Base-by-base conservation (phyloP, 1,140 invertebrate genomes). In the Forficula auricularia region DNA sequence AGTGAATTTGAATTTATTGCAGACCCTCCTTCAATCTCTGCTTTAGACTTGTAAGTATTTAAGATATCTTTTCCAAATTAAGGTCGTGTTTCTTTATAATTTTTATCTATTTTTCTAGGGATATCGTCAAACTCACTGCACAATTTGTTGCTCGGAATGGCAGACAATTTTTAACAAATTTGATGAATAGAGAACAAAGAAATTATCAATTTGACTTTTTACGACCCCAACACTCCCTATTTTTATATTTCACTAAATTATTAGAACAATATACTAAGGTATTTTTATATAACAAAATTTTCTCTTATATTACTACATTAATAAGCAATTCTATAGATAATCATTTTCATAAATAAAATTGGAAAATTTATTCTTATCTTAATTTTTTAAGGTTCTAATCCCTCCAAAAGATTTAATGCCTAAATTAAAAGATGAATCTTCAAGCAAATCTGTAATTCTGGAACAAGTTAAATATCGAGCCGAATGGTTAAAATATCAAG, bases 171-270 rank as follows among this genome's bases (percentile, higher is more conserved):
- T 66, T 98, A 3, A 98, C 92, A 3, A 95, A 94, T 55, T 61
- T 99, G 7, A 98, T 99, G 94, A 97, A 95, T 54, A 72, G 91
- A 18, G 95, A 99, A 58, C 90, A 97, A 54, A 68, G 91, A 7
- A 99, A 99, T 62, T 97, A 90, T 56, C 94, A 98, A 54, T 99
- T 99, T 71, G 96, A 99, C 62, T 99, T 99, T 60, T 66, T 99
- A 3, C 71, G 95, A 13, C 95, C 96, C 0, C 94, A 98, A 54
- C 96, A 99, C 66, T 96, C 91, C 1, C 72, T 98, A 0, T 99
- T 98, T 61, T 87, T 89, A 54, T 99, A 99, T 62, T 99, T 99
- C 57, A 98, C 92, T 1, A 90, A 96, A 56, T 67, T 99, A 0
- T 67, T 99, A 14, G 94, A 98, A 54, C 96, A 99, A 55, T 99